phyloP scores from a whole-genome alignment of 2,888 invertebrate genomes.

The Himalopsyche japonica region DNA sequence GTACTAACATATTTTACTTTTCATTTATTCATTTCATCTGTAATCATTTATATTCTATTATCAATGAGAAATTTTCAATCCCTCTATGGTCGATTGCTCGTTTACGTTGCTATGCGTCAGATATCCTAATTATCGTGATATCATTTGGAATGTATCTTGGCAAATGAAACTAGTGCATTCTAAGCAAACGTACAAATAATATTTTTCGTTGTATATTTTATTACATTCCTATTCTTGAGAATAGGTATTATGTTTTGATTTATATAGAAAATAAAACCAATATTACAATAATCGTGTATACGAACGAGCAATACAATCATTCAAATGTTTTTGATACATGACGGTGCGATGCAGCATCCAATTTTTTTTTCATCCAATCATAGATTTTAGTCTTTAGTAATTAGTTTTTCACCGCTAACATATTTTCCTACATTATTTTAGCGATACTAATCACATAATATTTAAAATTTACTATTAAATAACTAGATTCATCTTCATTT shows the following conservation, averaged over 20 bases:
- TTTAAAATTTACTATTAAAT: constrained; percentile 4
- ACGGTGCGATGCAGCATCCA: neutral
- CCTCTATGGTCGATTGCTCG: neutral
- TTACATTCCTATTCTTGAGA: neutral
- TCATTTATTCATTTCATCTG: neutral
- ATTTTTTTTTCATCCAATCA: constrained; percentile 10
- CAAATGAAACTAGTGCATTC: neutral
- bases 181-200: neutral
- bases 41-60: neutral
- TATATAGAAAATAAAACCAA: neutral
- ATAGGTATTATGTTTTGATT: neutral
- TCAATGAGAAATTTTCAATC: neutral
- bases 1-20: neutral
- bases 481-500: constrained; percentile 6
- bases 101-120: neutral
- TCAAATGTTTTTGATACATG: neutral
- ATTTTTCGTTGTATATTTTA: neutral
- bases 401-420: constrained; percentile 30
- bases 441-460: constrained; percentile 33
- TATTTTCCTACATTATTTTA: constrained; percentile 29
- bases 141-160: neutral
- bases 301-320: constrained; percentile 6
- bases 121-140: neutral
- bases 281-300: neutral
- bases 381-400: constrained; percentile 14